Evolutionary conservation across 2,113 vertebrate genomes (phyloP), one percentile per base, ranked within the genome.

Genomic region (Seriola aureovittata): DNA sequence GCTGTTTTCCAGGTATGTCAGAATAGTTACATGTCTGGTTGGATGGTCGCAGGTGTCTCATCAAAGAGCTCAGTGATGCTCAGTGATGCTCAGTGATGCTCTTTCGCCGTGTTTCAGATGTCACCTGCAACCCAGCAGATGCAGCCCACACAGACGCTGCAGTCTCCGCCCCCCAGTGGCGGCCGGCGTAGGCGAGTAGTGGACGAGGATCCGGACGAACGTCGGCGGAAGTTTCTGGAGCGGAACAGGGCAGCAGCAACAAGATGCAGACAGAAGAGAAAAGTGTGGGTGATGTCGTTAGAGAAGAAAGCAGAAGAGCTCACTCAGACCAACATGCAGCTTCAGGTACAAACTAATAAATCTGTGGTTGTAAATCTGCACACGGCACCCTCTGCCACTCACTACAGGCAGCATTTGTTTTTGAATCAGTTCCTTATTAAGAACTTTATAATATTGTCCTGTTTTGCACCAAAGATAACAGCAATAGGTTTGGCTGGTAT

Each of bases 251-350:
- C 98, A 0, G 98, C 98, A 2, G 98, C 98, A 84, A 99, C 98
- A 0, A 97, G 98, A 90, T 99, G 98, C 95, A 95, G 98, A 86
- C 98, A 99, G 96, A 99, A 99, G 95, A 98, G 98, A 95, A 99
- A 99, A 97, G 98, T 99, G 93, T 99, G 98, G 98, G 98, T 99
- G 95, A 97, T 99, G 95, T 99, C 98, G 90, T 94, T 99, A 94
- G 98, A 99, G 96, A 99, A 99, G 95, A 99, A 99, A 95, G 98
- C 98, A 69, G 98, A 99, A 91, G 98, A 99, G 95, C 97, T 99
- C 94, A 99, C 98, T 81, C 98, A 99, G 96, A 99, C 98, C 95
- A 99, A 99, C 96, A 99, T 99, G 98, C 98, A 99, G 90, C 97
- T 99, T 94, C 98, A 99, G 98, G 98, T 99, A 96, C 78, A 29